A percentile compares a stretch with the other conserved stretches of the same genome.
Evolutionary conservation across 2,113 vertebrate genomes (phyloP).

Genomic region (Bambusicola thoracicus): DNA sequence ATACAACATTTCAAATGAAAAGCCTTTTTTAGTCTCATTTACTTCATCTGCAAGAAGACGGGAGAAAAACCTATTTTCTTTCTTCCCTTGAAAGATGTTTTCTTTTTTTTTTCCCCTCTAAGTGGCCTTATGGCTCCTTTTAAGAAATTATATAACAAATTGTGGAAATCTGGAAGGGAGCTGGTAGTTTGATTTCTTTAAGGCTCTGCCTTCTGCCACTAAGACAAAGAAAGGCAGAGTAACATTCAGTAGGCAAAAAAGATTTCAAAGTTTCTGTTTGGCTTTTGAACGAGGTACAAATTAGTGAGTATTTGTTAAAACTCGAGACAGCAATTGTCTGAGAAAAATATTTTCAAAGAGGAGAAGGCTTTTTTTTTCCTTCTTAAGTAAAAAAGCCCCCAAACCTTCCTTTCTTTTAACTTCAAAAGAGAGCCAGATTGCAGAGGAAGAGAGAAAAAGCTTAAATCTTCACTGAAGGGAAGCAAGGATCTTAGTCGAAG

Average conservation of each 20-base stretch:
- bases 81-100: slow-evolving; percentile 45
- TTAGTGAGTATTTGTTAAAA: slow-evolving; percentile 75
- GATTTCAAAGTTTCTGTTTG: slow-evolving; percentile 54
- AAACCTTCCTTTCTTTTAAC: slow-evolving; percentile 64
- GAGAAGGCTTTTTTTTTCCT: slow-evolving; percentile 29
- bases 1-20: slow-evolving; percentile 63
- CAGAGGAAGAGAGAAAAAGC: slow-evolving; percentile 47
- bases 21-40: slow-evolving; percentile 48
- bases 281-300: slow-evolving; percentile 70
- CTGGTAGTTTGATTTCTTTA: slow-evolving; percentile 55
- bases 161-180: slow-evolving; percentile 51
- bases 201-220: slow-evolving; percentile 48
- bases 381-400: slow-evolving; percentile 59
- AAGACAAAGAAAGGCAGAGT: slow-evolving; percentile 61
- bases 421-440: slow-evolving; percentile 68
- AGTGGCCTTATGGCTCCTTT: slow-evolving; percentile 58
- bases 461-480: slow-evolving; percentile 55
- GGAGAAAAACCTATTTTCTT: slow-evolving; percentile 47
- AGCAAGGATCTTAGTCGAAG: slow-evolving; percentile 48
- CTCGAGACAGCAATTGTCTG: slow-evolving; percentile 58
- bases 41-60: slow-evolving; percentile 48
- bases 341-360: slow-evolving; percentile 68
- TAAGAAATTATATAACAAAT: slow-evolving; percentile 63
- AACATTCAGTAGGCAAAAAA: neutral
- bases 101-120: neutral